Percentiles rank a stretch among this genome's conserved stretches.
These are phyloP conservation scores for Hartigia nigra DNA, from an alignment of 2,888 invertebrate genomes.

Conservation along the genomic window DNA sequence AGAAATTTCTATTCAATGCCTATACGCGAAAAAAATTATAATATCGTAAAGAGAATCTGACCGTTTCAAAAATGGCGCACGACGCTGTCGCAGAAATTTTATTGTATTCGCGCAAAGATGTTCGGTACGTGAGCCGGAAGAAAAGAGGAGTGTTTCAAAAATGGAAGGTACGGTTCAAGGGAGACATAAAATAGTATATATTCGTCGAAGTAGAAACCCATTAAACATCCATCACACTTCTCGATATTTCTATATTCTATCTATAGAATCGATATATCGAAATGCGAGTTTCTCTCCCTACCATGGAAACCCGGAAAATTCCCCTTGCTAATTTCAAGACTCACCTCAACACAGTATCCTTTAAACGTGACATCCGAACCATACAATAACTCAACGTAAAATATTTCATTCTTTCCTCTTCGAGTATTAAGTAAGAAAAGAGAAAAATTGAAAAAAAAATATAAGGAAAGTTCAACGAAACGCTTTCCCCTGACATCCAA, in stretches of 20 bases:
- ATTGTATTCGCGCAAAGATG: slow-evolving; percentile 32
- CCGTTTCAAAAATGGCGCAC: neutral
- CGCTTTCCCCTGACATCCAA: neutral
- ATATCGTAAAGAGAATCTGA: neutral
- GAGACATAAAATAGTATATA: slow-evolving; percentile 41
- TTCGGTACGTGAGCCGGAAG: slow-evolving; percentile 41
- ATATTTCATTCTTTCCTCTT: neutral
- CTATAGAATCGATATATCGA: neutral
- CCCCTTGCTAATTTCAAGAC: neutral
- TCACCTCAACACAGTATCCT: neutral
- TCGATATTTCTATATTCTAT: slow-evolving; percentile 21
- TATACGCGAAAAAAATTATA: neutral
- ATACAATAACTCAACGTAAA: neutral
- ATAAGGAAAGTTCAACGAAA: neutral
- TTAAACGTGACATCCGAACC: neutral
- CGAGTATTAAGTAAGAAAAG: neutral
- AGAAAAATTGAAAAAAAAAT: neutral
- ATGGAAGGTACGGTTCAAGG: slow-evolving; percentile 33
- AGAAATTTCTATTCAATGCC: neutral
- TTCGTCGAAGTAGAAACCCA: slow-evolving; percentile 38
- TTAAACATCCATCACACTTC: slow-evolving; percentile 41
- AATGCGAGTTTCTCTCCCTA: neutral
- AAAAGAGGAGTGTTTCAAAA: slow-evolving; percentile 9
- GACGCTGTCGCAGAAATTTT: slow-evolving; percentile 22
- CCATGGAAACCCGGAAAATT: neutral